Evolutionary conservation across 2,113 vertebrate species (phyloP).

Genomic region (Petrocephalus microphthalmus): DNA sequence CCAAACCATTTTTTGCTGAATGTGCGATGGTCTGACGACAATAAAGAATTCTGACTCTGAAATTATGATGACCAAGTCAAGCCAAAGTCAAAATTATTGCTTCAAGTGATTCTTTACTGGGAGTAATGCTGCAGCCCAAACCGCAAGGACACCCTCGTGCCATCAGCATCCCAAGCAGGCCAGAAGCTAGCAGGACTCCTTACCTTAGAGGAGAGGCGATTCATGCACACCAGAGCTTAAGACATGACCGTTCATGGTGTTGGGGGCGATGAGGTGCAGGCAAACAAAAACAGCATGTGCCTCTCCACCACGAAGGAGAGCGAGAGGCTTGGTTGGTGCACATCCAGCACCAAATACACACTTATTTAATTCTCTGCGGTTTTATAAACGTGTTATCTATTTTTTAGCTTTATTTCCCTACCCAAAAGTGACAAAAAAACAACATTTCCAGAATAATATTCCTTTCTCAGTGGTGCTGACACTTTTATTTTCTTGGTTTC

Average conservation of each 20-base stretch:
- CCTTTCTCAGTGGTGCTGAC: neutral
- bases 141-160: neutral
- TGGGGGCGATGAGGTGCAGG: neutral
- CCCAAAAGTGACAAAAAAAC: constrained; percentile 1
- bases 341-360: neutral
- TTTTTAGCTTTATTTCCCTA: neutral
- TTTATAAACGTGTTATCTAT: neutral
- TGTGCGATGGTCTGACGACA: neutral
- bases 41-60: neutral
- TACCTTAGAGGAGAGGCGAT: neutral
- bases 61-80: neutral
- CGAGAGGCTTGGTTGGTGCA: neutral
- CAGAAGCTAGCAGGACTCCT: neutral
- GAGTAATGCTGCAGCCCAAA: neutral
- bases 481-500: constrained; percentile 17
- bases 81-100: neutral
- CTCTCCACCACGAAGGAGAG: neutral
- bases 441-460: constrained; percentile 5
- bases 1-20: neutral
- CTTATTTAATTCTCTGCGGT: constrained; percentile 5
- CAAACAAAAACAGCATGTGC: neutral
- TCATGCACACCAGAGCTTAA: neutral
- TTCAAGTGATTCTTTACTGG: too few species aligned
- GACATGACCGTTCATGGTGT: neutral
- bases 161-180: neutral